A percentile compares a stretch with the other conserved stretches of the same genome.
Evolutionary conservation across 2,113 vertebrate genomes (phyloP).

Genomic region (Rhea americana): DNA sequence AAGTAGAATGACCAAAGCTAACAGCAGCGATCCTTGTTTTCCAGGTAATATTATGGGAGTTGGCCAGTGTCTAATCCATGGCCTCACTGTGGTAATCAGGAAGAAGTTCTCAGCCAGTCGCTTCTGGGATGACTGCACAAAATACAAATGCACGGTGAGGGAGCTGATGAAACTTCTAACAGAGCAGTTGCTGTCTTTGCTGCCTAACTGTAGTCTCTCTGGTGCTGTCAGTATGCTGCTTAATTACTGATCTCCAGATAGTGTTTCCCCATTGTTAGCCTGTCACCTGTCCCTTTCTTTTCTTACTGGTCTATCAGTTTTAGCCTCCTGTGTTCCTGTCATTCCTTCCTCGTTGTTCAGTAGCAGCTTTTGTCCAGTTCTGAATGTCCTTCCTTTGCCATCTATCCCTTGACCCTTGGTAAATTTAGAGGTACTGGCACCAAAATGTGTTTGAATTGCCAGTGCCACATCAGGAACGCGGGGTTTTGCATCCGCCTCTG

Average conservation of each 20-base stretch:
- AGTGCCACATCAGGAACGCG: fast-evolving
- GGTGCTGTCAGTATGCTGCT: too few relatives aligned
- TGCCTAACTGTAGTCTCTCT: fast-evolving
- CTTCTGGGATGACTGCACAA: conserved; percentile 91
- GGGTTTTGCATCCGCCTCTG: neutral
- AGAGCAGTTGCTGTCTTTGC: neutral
- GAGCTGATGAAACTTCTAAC: neutral
- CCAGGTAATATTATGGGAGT: conserved; percentile 90
- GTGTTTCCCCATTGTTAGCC: neutral
- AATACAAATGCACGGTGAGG: conserved; percentile 89
- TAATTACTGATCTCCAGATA: neutral
- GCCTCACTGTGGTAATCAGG: conserved; percentile 86
- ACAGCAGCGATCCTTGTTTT: neutral
- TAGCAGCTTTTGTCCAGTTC: neutral
- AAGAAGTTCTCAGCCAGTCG: conserved; percentile 89
- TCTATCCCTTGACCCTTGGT: too few relatives aligned
- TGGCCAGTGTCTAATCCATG: conserved; percentile 89
- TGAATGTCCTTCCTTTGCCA: neutral
- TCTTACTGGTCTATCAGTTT: neutral
- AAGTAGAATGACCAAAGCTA: too few relatives aligned
- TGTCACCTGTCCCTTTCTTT: neutral
- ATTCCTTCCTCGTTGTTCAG: neutral
- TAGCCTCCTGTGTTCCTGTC: neutral
- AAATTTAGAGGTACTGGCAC: fast-evolving
- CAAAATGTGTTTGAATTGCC: fast-evolving